phyloP scores from a whole-genome alignment of 2,888 invertebrate genomes.

The Neria commutata region DNA sequence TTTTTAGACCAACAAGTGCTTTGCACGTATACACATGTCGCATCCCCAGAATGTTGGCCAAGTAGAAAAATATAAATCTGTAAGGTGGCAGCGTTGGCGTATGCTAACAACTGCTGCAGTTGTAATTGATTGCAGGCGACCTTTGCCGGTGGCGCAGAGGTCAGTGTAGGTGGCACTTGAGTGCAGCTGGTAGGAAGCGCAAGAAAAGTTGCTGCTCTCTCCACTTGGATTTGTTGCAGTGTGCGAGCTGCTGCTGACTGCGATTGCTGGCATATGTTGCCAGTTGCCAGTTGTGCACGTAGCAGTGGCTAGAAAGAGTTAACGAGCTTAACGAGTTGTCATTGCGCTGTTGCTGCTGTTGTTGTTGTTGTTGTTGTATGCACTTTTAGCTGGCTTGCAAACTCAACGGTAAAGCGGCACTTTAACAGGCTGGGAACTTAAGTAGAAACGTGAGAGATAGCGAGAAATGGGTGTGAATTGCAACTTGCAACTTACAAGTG shows the following conservation, averaged over 20 bases:
- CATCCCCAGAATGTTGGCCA: too few species aligned
- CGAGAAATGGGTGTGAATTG: too few species aligned
- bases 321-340: constrained; percentile 30
- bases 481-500: too few species aligned
- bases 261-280: background rate
- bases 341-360: too few species aligned
- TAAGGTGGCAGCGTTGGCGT: too few species aligned
- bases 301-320: constrained; percentile 27
- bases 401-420: too few species aligned
- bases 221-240: background rate
- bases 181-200: background rate
- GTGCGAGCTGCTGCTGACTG: background rate
- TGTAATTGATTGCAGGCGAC: constrained; percentile 1
- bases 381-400: too few species aligned
- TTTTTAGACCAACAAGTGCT: background rate
- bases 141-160: background rate
- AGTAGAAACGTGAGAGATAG: too few species aligned
- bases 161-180: background rate
- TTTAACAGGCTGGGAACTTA: too few species aligned
- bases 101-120: background rate
- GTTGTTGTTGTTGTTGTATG: too few species aligned
- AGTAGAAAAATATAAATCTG: too few species aligned
- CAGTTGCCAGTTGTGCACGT: background rate
- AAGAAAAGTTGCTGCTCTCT: background rate
- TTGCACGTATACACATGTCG: too few species aligned